These are phyloP conservation scores for Bellardia bayeri DNA, from an alignment of 2,888 invertebrate species.

Conservation along the genomic window DNA sequence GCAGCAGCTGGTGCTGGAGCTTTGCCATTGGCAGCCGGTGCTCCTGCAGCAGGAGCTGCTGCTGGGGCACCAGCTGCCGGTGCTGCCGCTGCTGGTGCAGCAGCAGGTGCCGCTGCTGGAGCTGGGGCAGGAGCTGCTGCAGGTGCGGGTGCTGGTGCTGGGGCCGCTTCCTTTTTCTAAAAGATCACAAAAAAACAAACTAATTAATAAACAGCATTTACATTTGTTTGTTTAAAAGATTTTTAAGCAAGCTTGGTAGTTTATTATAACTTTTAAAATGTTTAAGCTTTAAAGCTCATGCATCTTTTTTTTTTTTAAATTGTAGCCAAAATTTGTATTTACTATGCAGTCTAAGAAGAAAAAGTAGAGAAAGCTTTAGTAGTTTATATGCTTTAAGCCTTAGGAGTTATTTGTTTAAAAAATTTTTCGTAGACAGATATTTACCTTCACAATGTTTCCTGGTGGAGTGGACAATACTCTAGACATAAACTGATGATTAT, in stretches of 20 bases:
- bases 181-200: conserved; percentile 58
- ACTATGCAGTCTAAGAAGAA: conserved; percentile 42
- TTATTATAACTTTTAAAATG: not conserved
- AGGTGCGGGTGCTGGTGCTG: conserved; percentile 74
- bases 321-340: conserved; percentile 25
- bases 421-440: conserved; percentile 51
- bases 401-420: not conserved
- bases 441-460: conserved; percentile 75
- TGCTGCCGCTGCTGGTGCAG: conserved; percentile 73
- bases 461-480: conserved; percentile 42
- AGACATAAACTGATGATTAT: conserved; percentile 49
- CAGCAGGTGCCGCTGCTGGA: conserved; percentile 75
- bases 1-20: conserved; percentile 72
- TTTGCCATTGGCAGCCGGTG: conserved; percentile 67
- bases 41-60: conserved; percentile 73
- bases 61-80: conserved; percentile 70
- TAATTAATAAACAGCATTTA: conserved; percentile 12
- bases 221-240: not conserved
- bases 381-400: conserved; percentile 29
- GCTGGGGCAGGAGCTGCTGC: conserved; percentile 75
- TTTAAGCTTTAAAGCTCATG: conserved; percentile 58
- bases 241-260: conserved; percentile 14
- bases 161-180: conserved; percentile 81
- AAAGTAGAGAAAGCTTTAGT: conserved; percentile 50
- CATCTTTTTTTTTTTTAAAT: conserved; percentile 16